Percentiles rank a stretch among this genome's conserved stretches.
phyloP scores from a whole-genome alignment of 1,140 invertebrate genomes.

The Eumaeus atala region DNA sequence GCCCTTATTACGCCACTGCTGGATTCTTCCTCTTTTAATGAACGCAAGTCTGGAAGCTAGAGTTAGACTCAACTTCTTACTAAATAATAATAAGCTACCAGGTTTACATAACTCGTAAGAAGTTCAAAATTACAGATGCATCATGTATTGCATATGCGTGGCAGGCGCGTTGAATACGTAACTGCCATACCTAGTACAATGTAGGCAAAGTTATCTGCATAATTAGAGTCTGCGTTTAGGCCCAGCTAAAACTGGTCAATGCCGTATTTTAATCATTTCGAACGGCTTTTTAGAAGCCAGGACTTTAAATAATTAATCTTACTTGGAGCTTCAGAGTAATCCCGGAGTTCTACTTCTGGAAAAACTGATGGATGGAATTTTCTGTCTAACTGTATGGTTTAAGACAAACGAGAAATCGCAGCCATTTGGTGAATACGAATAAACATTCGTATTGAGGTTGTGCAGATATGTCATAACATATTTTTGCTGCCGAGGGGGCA shows the following conservation, averaged over 20 bases:
- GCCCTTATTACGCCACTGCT: no score
- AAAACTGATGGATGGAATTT: neutral
- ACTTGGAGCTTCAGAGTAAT: neutral
- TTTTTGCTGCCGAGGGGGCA: no score
- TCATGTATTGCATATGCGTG: no score
- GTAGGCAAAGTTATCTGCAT: constrained; percentile 34
- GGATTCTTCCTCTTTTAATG: neutral
- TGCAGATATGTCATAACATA: no score
- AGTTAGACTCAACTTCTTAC: neutral
- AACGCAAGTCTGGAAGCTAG: neutral
- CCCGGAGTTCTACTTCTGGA: neutral
- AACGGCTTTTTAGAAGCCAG: neutral
- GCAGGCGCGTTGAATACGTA: constrained; percentile 12
- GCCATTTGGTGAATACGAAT: no score
- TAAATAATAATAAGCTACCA: constrained; percentile 4
- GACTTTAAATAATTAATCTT: neutral
- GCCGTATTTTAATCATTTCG: constrained; percentile 37
- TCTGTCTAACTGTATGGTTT: no score
- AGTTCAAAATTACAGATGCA: constrained; percentile 12
- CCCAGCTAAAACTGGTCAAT: constrained; percentile 47
- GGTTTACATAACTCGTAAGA: constrained; percentile 1
- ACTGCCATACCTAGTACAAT: constrained; percentile 15
- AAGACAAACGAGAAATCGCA: no score
- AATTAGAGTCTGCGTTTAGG: constrained; percentile 39
- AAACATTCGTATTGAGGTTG: no score